phyloP scores from a whole-genome alignment of 2,113 vertebrate species.

The Columba janthina region DNA sequence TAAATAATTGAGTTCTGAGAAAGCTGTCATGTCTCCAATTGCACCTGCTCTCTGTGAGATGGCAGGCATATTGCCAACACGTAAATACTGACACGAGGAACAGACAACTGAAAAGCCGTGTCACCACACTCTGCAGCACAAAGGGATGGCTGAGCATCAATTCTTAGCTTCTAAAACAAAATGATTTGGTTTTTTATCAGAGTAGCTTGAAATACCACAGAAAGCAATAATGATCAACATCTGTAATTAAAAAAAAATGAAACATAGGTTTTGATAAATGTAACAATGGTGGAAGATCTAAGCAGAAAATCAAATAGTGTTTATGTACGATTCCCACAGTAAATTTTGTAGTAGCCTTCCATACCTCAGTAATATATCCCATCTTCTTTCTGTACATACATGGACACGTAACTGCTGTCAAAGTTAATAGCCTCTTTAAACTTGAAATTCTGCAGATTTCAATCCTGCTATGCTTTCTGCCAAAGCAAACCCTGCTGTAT shows the following conservation, averaged over 20 bases:
- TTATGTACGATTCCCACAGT: neutral
- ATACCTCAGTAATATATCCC: neutral
- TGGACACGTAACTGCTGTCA: neutral
- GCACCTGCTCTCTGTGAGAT: neutral
- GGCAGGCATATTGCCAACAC: neutral
- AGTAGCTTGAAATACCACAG: neutral
- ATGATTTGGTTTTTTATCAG: neutral
- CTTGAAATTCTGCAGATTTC: conserved; percentile 1
- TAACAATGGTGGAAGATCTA: neutral
- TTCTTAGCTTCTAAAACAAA: neutral
- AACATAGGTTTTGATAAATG: neutral
- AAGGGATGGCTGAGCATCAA: neutral
- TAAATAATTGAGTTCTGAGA: neutral
- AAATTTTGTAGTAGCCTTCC: neutral
- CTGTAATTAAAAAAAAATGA: neutral
- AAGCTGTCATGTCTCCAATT: neutral
- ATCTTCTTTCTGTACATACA: neutral
- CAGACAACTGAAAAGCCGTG: neutral
- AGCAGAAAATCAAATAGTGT: neutral
- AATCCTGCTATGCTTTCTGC: neutral
- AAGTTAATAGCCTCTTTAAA: neutral
- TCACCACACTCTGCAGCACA: neutral
- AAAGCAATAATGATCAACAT: neutral
- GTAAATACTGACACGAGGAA: neutral
- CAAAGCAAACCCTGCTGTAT: neutral